Percentiles rank a stretch among this genome's conserved stretches.
Evolutionary conservation across 2,888 invertebrate species (phyloP).

Genomic region (Dilophus febrilis): DNA sequence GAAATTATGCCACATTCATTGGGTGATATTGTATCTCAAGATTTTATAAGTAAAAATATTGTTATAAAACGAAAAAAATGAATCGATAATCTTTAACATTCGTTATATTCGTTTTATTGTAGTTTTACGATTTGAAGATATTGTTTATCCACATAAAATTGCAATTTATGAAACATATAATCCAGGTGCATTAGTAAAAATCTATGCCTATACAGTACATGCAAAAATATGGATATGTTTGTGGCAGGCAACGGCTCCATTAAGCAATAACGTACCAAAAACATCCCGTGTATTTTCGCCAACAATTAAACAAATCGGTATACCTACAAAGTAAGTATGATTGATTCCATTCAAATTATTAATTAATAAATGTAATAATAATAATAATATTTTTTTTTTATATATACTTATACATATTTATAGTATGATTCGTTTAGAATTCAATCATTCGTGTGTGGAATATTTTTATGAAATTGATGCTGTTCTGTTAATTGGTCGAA

Average conservation of each 20-base stretch:
- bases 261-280: slow-evolving; percentile 39
- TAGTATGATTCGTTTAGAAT: slow-evolving; percentile 67
- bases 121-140: slow-evolving; percentile 28
- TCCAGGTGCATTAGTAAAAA: slow-evolving; percentile 65
- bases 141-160: slow-evolving; percentile 32
- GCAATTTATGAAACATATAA: slow-evolving; percentile 73
- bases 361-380: background rate
- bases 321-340: slow-evolving; percentile 35
- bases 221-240: slow-evolving; percentile 52
- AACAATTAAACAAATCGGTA: slow-evolving; percentile 38
- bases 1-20: slow-evolving; percentile 61
- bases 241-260: slow-evolving; percentile 68
- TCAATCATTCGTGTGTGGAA: slow-evolving; percentile 61
- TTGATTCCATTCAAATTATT: slow-evolving; percentile 3
- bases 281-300: slow-evolving; percentile 63
- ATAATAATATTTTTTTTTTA: too few species aligned
- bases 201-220: slow-evolving; percentile 46
- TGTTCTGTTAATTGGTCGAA: slow-evolving; percentile 55
- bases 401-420: slow-evolving; percentile 16
- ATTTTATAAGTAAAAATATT: slow-evolving; percentile 54
- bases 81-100: background rate
- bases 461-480: slow-evolving; percentile 85
- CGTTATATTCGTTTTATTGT: slow-evolving; percentile 8
- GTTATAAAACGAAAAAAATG: background rate
- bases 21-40: slow-evolving; percentile 48